A percentile compares a stretch with the other conserved stretches of the same genome.
Conservation (phyloP, 2,888 invertebrate genomes). For the Nineta flava region DNA sequence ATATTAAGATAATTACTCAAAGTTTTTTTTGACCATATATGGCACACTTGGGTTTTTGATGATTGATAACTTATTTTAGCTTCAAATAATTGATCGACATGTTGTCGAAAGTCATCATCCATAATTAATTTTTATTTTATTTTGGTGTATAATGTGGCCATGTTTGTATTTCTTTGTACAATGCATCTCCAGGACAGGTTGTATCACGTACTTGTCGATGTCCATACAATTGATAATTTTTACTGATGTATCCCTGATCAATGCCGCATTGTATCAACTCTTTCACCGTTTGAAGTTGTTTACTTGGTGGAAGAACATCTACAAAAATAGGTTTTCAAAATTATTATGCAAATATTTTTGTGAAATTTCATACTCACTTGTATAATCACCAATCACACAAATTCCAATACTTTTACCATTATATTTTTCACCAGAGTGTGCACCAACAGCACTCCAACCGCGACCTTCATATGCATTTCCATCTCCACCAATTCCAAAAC, state of each 20-base stretch:
- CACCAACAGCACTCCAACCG: conserved; percentile 52
- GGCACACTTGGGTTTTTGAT: too few relatives aligned
- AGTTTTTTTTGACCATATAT: too few relatives aligned
- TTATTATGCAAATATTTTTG: conserved; percentile 4
- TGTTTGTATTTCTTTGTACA: conserved; percentile 40
- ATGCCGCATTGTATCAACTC: conserved; percentile 45
- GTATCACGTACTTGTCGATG: conserved; percentile 47
- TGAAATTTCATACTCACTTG: conserved; percentile 33
- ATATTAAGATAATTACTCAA: too few relatives aligned
- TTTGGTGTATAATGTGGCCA: conserved; percentile 36
- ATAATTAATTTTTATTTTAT: conserved; percentile 4
- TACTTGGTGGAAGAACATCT: conserved; percentile 41
- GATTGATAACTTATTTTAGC: too few relatives aligned
- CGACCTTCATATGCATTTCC: conserved; percentile 53
- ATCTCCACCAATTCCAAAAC: conserved; percentile 58
- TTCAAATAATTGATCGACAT: too few relatives aligned
- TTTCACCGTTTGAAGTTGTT: conserved; percentile 39
- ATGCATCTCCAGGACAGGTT: conserved; percentile 48
- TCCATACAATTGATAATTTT: conserved; percentile 45
- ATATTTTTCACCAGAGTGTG: conserved; percentile 53
- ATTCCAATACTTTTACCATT: conserved; percentile 53
- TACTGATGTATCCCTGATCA: conserved; percentile 37
- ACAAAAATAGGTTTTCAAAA: neutral
- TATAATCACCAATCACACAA: conserved; percentile 56
- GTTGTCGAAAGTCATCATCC: too few relatives aligned